Base-by-base conservation (phyloP, 2,888 invertebrate genomes). In the Drosophila sordidula region DNA sequence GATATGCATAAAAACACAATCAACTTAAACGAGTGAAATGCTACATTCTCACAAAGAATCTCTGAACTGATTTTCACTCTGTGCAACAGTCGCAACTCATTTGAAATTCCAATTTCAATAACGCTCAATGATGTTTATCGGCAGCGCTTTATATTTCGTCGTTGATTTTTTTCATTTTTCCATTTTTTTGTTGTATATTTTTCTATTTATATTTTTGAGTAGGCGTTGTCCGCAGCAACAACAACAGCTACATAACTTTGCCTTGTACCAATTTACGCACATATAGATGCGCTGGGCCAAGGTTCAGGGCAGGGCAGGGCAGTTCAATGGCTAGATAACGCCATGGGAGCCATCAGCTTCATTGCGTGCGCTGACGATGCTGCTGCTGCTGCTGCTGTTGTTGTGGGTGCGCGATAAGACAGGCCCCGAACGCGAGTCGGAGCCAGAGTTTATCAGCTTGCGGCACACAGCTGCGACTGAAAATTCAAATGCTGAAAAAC, bases 51-150 rank as follows among this genome's bases (percentile, higher is more conserved):
- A 80, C 76, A 78, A 39, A 71, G 57, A 56, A 65, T 47, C 51
- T 70, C 18, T 38, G 38, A 66, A 47, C 39, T 18, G 68, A 54
- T 54, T 46, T 64, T 54, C 32, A 45, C 52, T 29, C 38, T 52
- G n/a, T 39, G 38, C n/a, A 26, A 34, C 46, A 44, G 47, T 34
- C 70, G 26, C 55, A 39, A 59, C 85, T 89, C 89, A 86, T 86
- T 86, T 86, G 89, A 89, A 86, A 86, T 86, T 81, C 81, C 79
- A 80, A 84, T 83, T 89, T 80, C 80, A 88, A 88, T 86, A 89
- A 87, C 87, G 87, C 81, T 89, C 76, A 74, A 73, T 88, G 85
- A 85, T 85, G 74, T 78, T 85, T 85, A 85, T 85, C 85, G 78
- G 67, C 69, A 59, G 51, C 55, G 66, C 55, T 71, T 72, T 46